phyloP scores from a whole-genome alignment of 2,113 vertebrate genomes.

The Cebus imitator region DNA sequence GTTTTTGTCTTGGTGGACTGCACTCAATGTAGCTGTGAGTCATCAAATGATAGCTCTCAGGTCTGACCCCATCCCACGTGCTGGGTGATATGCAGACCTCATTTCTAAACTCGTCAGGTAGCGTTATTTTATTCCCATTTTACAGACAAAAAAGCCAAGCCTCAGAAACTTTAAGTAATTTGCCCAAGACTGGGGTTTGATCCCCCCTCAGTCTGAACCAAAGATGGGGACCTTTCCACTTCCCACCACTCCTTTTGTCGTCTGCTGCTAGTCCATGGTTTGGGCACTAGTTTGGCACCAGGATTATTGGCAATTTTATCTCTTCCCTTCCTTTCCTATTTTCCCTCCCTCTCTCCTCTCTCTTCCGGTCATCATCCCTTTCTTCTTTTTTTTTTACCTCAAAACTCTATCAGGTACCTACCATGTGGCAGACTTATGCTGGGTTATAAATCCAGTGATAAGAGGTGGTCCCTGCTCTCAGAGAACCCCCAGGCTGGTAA shows the following conservation, averaged over 20 bases:
- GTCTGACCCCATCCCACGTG: not conserved
- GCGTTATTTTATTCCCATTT: not conserved
- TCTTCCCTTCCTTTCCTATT: not conserved
- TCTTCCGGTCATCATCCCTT: not conserved
- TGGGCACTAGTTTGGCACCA: not conserved
- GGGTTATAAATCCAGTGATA: not conserved
- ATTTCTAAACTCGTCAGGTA: not conserved
- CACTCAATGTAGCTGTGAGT: not conserved
- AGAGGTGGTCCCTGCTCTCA: not conserved
- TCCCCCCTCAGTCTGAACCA: not conserved
- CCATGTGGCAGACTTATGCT: not conserved
- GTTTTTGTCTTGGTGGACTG: not conserved
- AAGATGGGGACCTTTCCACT: accelerated
- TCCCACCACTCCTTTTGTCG: too few species aligned
- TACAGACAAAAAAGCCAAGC: not conserved
- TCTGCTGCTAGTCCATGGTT: not conserved
- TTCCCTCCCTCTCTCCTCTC: too few species aligned
- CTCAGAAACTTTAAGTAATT: not conserved
- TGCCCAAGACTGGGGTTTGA: not conserved
- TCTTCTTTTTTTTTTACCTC: not conserved
- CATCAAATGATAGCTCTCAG: not conserved
- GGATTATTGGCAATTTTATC: not conserved
- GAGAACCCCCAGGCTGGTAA: not conserved
- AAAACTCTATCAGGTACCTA: not conserved
- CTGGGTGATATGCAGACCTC: not conserved